Base-by-base conservation (phyloP, 2,113 vertebrate species). In the Dipodomys stephensi region DNA sequence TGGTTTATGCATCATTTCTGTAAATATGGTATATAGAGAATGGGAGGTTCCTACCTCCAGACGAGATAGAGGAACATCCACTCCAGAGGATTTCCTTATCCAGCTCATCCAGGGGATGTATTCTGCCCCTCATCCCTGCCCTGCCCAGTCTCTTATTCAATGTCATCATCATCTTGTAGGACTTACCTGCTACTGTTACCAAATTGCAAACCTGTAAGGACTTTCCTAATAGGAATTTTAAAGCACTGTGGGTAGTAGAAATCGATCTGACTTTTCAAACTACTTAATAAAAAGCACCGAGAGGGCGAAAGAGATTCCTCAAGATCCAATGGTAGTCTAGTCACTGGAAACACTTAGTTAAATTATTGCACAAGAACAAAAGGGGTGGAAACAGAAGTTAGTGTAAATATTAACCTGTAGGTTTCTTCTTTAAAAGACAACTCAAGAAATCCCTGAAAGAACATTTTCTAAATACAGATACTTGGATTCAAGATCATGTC, bases 261-360 rank as follows among this genome's bases (percentile, higher is more conserved):
- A 91, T 86, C 60, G 80, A 76, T 64, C 32, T 81, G 83, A 93
- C 49, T 93, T 93, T 91, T 78, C 80, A 96, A 93, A 94, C 67
- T 49, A 64, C 83, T 81, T 74, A 65, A 79, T 22, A 86, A 73
- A 88, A 57, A 87, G 15, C 7, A 83, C 60, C 67, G 87, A 62
- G 19, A 88, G 72, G 94, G 86, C 25, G 4, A 84, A 79, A 82
- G 13, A 57, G 87, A 72, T 27, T 81, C 64, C 39, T 69, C 60
- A 92, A 80, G 80, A 78, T 25, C 25, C 68, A 90, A 84, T 73
- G 25, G 10, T 77, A 8, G 60, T 67, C 68, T 80, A 30, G 44
- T 87, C 73, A 60, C 64, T 35, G 84, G 86, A 92, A 88, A 83
- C 65, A 69, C 80, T 65, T 94, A 49, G 64, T 79, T 72, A 90